phyloP scores from a whole-genome alignment of 2,113 vertebrate genomes.

The Rhinoderma darwinii region DNA sequence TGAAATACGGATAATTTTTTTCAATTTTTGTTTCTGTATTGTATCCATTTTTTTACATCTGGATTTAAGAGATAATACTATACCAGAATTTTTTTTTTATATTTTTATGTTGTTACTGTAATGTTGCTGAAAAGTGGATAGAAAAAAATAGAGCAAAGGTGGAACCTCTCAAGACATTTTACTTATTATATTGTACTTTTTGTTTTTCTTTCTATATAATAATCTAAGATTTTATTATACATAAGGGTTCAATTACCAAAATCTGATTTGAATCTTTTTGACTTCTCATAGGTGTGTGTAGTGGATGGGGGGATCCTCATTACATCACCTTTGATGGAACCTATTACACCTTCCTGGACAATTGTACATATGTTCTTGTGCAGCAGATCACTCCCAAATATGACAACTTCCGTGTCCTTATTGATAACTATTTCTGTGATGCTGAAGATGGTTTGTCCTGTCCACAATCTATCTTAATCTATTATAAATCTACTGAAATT shows the following conservation, averaged over 20 bases:
- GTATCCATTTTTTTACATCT: too few species aligned
- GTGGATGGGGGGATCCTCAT: conserved; percentile 79
- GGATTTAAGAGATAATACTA: too few species aligned
- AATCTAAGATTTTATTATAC: neutral
- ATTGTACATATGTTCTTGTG: conserved; percentile 86
- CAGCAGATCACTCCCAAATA: conserved; percentile 79
- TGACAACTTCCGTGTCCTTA: conserved; percentile 76
- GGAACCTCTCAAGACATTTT: neutral
- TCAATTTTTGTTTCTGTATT: too few species aligned
- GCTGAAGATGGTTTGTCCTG: conserved; percentile 73
- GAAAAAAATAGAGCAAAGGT: too few species aligned
- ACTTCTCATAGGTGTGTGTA: conserved; percentile 80
- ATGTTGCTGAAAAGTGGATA: too few species aligned
- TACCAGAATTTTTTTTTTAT: too few species aligned
- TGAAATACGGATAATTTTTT: too few species aligned
- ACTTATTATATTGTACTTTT: too few species aligned
- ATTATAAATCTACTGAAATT: conserved; percentile 72
- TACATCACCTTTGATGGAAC: conserved; percentile 88
- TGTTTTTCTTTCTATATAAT: neutral
- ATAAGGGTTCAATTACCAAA: neutral
- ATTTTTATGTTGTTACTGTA: too few species aligned
- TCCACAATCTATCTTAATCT: conserved; percentile 74
- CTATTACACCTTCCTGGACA: conserved; percentile 80
- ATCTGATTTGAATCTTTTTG: neutral
- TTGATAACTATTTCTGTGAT: conserved; percentile 78